Conservation (phyloP, 1,140 invertebrate genomes). For the Pogonomyrmex californicus region DNA sequence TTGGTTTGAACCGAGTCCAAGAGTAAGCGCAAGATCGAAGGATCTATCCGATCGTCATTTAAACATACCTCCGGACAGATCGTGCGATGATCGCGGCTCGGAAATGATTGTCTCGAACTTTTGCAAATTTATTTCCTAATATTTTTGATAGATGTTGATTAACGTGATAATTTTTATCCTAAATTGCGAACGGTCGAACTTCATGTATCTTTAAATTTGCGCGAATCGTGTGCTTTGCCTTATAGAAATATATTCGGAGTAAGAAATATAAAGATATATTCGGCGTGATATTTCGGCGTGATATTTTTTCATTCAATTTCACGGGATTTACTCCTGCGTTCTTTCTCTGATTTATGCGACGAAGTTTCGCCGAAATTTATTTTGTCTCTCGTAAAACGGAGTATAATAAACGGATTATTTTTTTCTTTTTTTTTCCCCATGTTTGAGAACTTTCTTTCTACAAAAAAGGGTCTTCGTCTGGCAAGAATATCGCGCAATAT, state of each 20-base stretch:
- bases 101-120: background rate
- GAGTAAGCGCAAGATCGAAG: constrained; percentile 4
- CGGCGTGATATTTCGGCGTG: background rate
- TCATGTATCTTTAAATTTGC: constrained; percentile 25
- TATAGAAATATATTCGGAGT: constrained; percentile 16
- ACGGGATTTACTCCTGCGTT: background rate
- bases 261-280: background rate
- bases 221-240: constrained; percentile 11
- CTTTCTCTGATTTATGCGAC: background rate
- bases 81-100: background rate
- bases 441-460: background rate
- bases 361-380: constrained; percentile 4
- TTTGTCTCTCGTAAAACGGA: background rate
- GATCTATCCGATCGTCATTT: background rate
- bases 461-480: background rate
- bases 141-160: constrained; percentile 51
- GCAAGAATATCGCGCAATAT: constrained; percentile 9
- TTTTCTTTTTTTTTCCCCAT: background rate
- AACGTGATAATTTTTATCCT: constrained; percentile 30
- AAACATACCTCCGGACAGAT: background rate
- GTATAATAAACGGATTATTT: background rate
- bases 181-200: constrained; percentile 41
- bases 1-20: background rate
- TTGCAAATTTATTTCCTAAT: constrained; percentile 20
- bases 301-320: constrained; percentile 25